Conservation (phyloP, 1,140 invertebrate genomes). For the Andrena cerasifolii region DNA sequence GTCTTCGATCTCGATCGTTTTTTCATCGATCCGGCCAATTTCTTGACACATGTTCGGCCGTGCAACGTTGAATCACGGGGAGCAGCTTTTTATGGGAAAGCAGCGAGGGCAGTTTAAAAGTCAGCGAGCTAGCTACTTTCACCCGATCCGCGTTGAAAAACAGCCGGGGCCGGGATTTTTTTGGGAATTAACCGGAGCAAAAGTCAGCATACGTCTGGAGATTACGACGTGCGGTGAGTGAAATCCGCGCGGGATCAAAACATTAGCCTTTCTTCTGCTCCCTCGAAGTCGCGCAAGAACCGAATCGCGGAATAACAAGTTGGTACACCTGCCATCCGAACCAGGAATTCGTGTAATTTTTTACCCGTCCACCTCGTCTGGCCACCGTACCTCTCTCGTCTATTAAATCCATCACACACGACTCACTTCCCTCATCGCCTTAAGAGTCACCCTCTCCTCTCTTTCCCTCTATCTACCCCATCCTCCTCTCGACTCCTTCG, state of each 20-base stretch:
- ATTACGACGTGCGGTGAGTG: slow-evolving; percentile 57
- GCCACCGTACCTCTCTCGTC: slow-evolving; percentile 13
- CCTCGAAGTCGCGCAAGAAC: slow-evolving; percentile 33
- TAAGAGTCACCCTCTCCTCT: neutral
- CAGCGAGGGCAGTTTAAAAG: slow-evolving; percentile 60
- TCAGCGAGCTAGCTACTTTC: slow-evolving; percentile 63
- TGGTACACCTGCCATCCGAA: slow-evolving; percentile 57
- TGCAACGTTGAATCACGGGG: slow-evolving; percentile 56
- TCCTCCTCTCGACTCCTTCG: neutral
- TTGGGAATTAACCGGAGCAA: slow-evolving; percentile 64
- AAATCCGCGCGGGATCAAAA: slow-evolving; percentile 54
- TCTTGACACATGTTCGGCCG: slow-evolving; percentile 62
- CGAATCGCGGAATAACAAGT: slow-evolving; percentile 59
- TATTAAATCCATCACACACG: slow-evolving; percentile 40
- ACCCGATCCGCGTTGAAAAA: slow-evolving; percentile 57
- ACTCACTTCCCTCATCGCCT: neutral
- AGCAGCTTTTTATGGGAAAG: slow-evolving; percentile 56
- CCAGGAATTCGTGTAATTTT: slow-evolving; percentile 55
- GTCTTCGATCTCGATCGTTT: slow-evolving; percentile 49
- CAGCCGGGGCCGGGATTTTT: slow-evolving; percentile 57
- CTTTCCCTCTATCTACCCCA: too few relatives aligned
- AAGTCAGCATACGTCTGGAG: slow-evolving; percentile 48
- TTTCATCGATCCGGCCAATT: slow-evolving; percentile 54
- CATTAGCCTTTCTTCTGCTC: slow-evolving; percentile 54
- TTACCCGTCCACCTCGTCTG: slow-evolving; percentile 11